Evolutionary conservation across 1,140 invertebrate species (phyloP), one percentile per base, ranked within the genome.

Genomic region (Aphaenogaster floridana): DNA sequence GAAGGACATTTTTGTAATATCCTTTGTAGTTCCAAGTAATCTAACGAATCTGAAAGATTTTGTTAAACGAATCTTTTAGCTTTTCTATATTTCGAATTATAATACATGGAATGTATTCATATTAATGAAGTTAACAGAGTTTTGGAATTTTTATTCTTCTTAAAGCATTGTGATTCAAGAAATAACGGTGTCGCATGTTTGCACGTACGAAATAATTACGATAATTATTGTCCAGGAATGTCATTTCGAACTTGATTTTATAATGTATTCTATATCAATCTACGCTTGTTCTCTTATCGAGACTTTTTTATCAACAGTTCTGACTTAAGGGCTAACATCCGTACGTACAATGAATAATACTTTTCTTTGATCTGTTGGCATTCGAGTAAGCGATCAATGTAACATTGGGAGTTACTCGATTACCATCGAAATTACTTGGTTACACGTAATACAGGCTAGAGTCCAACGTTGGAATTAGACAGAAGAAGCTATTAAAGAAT

Each of bases 401-500:
- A 59, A 42, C 13, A 11, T 5, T 54, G 6, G 1, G 28, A 77
- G 21, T 77, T 77, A 59, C 7, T 59, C 7, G 3, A 52, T 68
- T 66, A 66, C 0, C 9, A n/a, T 39, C 8, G 17, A 39, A 80
- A 80, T 68, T 52, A 68, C n/a, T 52, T 21, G 28, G 11, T 79
- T 66, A 50, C 45, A 13, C 42, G 42, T 39, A 79, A 64, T 64
- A n/a, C 42, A 57, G 9, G 28, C 3, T 28, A 34, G 1, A 45
- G 0, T 48, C 17, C 45, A 15, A 66, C 77, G 28, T 72, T 48
- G 52, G 59, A 34, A 71, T 59, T 15, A n/a, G 15, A 76, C n/a
- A 36, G 71, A 54, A 79, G 48, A 42, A 34, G 9, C 11, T 66
- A 57, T 48, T 54, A 79, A 66, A 17, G 11, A 69, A 21, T 86